Evolutionary conservation across 1,140 invertebrate species (phyloP).

Genomic region (Proctacanthus coquilletti): DNA sequence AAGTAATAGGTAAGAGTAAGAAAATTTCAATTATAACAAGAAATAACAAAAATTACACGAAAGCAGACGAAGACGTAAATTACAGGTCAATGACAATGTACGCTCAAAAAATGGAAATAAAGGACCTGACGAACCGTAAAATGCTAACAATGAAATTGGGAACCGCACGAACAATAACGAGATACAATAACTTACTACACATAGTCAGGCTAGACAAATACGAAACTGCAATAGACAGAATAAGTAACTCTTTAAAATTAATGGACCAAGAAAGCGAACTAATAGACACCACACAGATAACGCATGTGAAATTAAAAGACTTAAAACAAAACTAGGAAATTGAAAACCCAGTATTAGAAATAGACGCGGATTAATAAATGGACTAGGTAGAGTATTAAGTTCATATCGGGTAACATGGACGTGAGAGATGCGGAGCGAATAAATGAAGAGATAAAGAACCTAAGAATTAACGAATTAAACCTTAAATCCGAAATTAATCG

Average conservation of each 20-base stretch:
- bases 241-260: neutral
- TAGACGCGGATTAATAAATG: neutral
- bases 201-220: neutral
- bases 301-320: neutral
- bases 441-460: neutral
- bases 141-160: neutral
- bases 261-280: neutral
- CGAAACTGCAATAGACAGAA: neutral
- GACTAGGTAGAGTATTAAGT: conserved; percentile 1
- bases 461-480: neutral
- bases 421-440: neutral
- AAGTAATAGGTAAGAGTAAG: no score
- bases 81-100: no score
- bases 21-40: no score
- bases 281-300: neutral
- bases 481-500: neutral
- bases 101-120: no score
- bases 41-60: no score
- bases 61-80: no score
- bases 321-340: neutral
- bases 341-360: neutral
- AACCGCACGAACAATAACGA: neutral
- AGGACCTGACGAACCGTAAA: no score
- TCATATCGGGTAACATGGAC: conserved; percentile 1
- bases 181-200: neutral